phyloP scores from a whole-genome alignment of 2,797 vertebrate genomes.

The Tiaroga cobitis region DNA sequence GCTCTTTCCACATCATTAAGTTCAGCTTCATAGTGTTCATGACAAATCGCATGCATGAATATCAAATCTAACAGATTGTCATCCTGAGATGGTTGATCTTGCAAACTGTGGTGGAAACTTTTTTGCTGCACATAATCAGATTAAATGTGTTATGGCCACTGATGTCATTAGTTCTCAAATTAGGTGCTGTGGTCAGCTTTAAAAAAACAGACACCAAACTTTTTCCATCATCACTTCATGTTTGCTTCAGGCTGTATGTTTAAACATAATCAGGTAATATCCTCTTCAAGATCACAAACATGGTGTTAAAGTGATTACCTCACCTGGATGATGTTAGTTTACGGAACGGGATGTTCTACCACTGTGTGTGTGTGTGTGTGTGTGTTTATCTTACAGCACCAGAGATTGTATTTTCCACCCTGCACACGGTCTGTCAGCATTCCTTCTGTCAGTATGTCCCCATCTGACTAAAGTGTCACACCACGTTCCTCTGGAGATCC shows the following conservation, averaged over 20 bases:
- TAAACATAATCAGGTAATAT: neutral
- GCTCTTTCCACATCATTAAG: neutral
- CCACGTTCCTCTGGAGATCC: slow-evolving; percentile 15
- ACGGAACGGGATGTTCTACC: neutral
- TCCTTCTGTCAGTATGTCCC: slow-evolving; percentile 48
- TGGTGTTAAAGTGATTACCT: slow-evolving; percentile 14
- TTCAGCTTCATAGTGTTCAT: neutral
- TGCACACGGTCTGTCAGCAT: neutral
- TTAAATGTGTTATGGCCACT: neutral
- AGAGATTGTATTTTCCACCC: neutral
- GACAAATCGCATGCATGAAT: neutral
- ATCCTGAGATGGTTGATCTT: neutral
- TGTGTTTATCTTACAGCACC: neutral
- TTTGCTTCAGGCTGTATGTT: neutral
- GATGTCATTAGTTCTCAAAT: neutral
- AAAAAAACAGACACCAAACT: neutral
- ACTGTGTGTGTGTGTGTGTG: neutral
- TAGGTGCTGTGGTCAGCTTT: neutral
- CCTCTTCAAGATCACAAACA: neutral
- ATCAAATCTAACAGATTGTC: neutral
- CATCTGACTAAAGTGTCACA: neutral
- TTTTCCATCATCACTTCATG: neutral
- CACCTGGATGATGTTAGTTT: neutral
- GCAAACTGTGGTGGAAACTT: neutral
- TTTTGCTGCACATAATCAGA: neutral